Evolutionary conservation across 2,113 vertebrate species (phyloP).

Genomic region (Ifrita kowaldi): DNA sequence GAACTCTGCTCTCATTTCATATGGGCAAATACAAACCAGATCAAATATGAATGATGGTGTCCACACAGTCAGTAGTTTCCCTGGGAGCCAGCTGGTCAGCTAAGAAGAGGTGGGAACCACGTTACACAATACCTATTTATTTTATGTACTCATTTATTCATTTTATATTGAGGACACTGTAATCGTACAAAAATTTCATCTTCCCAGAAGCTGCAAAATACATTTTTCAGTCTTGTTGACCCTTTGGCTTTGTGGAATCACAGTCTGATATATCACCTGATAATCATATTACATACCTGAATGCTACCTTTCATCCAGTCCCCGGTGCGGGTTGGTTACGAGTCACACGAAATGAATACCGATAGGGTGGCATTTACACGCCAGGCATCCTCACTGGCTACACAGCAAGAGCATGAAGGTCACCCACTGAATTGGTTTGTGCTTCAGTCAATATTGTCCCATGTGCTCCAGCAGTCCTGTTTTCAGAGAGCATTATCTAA

Average conservation of each 20-base stretch:
- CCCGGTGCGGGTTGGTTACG: neutral
- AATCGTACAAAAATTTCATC: slow-evolving; percentile 24
- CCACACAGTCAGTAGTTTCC: neutral
- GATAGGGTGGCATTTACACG: slow-evolving; percentile 33
- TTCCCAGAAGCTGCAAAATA: slow-evolving; percentile 42
- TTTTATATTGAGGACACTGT: neutral
- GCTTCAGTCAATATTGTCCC: slow-evolving; percentile 63
- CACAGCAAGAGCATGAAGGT: slow-evolving; percentile 51
- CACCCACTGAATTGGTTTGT: slow-evolving; percentile 49
- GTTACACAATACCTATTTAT: neutral
- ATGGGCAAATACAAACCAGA: neutral
- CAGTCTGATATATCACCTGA: slow-evolving; percentile 40
- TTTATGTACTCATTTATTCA: neutral
- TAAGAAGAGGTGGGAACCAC: neutral
- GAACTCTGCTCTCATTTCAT: neutral
- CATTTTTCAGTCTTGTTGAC: slow-evolving; percentile 56
- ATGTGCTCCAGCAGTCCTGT: slow-evolving; percentile 42
- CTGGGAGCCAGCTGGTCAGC: neutral
- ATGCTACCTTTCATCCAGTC: slow-evolving; percentile 42
- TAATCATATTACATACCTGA: slow-evolving; percentile 63
- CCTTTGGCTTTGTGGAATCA: slow-evolving; percentile 50
- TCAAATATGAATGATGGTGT: neutral
- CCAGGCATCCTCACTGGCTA: slow-evolving; percentile 48
- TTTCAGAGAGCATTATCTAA: slow-evolving; percentile 61
- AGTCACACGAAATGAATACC: slow-evolving; percentile 46